Evolutionary conservation across 2,113 vertebrate species (phyloP).

Genomic region (Chauna torquata): DNA sequence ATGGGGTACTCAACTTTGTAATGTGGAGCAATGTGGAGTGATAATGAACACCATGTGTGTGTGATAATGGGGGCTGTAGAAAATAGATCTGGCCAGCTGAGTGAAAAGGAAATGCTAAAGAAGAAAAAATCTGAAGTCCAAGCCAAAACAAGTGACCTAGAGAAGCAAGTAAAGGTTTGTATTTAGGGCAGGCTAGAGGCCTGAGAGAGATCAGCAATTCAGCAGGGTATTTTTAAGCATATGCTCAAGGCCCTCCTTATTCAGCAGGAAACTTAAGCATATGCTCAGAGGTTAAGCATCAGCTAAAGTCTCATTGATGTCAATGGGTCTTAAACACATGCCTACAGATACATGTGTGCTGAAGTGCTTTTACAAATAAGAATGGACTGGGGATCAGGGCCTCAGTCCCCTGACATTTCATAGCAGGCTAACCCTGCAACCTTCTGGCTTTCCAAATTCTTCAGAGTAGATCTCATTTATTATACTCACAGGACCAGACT

Average conservation of each 20-base stretch:
- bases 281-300: slow-evolving; percentile 68
- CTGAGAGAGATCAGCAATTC: slow-evolving; percentile 54
- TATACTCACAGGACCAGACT: slow-evolving; percentile 50
- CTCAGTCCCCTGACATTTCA: slow-evolving; percentile 56
- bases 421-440: slow-evolving; percentile 64
- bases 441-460: slow-evolving; percentile 70
- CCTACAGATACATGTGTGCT: slow-evolving; percentile 66
- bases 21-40: slow-evolving; percentile 70
- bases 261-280: slow-evolving; percentile 63
- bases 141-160: slow-evolving; percentile 57
- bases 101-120: slow-evolving; percentile 64
- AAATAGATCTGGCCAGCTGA: slow-evolving; percentile 63
- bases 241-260: slow-evolving; percentile 56
- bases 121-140: slow-evolving; percentile 48
- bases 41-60: slow-evolving; percentile 79
- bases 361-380: slow-evolving; percentile 68
- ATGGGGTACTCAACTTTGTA: slow-evolving; percentile 58
- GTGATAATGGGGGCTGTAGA: slow-evolving; percentile 66
- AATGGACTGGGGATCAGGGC: slow-evolving; percentile 65
- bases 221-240: slow-evolving; percentile 65
- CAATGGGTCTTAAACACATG: slow-evolving; percentile 69
- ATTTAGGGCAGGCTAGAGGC: not conserved
- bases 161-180: slow-evolving; percentile 28
- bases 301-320: slow-evolving; percentile 68
- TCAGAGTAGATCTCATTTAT: slow-evolving; percentile 66